Base-by-base conservation (phyloP, 1,140 invertebrate genomes). In the Chrysoperla carnea region DNA sequence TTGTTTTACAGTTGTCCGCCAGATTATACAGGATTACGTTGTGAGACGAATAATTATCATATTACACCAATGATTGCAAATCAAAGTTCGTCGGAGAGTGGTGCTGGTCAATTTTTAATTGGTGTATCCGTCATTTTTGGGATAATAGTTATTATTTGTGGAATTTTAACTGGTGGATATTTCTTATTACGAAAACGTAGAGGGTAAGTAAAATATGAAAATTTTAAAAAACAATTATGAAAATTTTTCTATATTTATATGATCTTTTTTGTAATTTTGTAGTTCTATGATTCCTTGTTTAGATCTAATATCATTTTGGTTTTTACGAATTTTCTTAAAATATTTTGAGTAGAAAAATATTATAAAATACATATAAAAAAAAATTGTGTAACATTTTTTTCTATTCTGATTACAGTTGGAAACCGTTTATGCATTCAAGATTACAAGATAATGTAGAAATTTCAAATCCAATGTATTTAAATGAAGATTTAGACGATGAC, bases 401-500 rank as follows among this genome's bases (percentile, higher is more conserved):
- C 5, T 23, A 23, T 23, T 23, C 17, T 23, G 2, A 23, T 23
- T 23, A 44, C 59, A 78, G 70, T 50, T 72, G 69, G 17, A 64
- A 68, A 49, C 68, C 76, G 28, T 88, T 88, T 58, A 73, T 75
- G 47, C 84, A 88, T 63, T 75, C 79, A 28, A 66, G 83, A 11
- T 76, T 88, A 53, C 69, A 79, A 42, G 82, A 86, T 54, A 81
- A 80, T 59, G 72, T 85, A 52, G 84, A 84, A 63, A 82, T 86
- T 42, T 78, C 62, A 54, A 89, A 89, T 65, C 84, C 85, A 8
- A 86, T 88, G 68, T 89, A 85, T 61, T 68, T 82, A 43, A 72
- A 73, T 41, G 69, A 70, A 35, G 76, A 77, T 53, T 66, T 70
- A 33, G 76, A 75, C 28, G 76, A 78, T 50, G 75, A 76, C 46